A percentile compares a stretch with the other conserved stretches of the same genome.
Evolutionary conservation across 2,113 vertebrate species (phyloP).

Genomic region (Odobenus rosmarus): DNA sequence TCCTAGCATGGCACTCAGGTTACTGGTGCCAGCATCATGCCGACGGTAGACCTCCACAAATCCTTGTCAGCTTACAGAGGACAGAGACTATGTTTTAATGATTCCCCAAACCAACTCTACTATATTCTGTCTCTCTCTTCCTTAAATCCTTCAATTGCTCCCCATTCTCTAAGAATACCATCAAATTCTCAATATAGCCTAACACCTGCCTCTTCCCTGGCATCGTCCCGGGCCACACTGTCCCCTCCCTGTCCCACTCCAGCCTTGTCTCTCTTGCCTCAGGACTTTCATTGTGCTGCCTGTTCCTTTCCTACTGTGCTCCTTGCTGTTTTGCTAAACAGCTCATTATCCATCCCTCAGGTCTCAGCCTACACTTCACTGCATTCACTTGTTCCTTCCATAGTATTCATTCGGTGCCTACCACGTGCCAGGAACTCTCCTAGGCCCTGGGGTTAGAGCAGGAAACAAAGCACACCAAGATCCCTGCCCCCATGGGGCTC

Average conservation of each 20-base stretch:
- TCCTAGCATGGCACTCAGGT: background rate
- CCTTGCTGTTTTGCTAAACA: background rate
- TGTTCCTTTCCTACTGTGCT: background rate
- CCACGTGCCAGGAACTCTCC: background rate
- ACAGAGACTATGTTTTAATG: background rate
- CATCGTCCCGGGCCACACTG: accelerated
- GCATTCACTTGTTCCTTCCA: background rate
- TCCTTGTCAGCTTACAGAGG: background rate
- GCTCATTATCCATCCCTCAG: background rate
- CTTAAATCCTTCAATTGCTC: background rate
- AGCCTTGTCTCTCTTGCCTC: background rate
- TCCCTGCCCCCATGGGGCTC: background rate
- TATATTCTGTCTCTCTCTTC: background rate
- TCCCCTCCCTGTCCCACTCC: background rate
- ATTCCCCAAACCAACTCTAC: background rate
- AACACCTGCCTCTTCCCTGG: background rate
- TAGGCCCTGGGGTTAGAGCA: background rate
- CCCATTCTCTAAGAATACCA: background rate
- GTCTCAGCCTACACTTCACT: background rate
- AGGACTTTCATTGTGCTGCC: background rate
- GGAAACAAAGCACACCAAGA: background rate
- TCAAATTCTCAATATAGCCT: background rate
- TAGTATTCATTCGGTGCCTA: background rate
- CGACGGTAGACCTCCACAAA: background rate
- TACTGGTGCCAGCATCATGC: background rate